A percentile compares a stretch with the other conserved stretches of the same genome.
Conservation (phyloP, 2,113 vertebrate species). For the Neoarius graeffei region DNA sequence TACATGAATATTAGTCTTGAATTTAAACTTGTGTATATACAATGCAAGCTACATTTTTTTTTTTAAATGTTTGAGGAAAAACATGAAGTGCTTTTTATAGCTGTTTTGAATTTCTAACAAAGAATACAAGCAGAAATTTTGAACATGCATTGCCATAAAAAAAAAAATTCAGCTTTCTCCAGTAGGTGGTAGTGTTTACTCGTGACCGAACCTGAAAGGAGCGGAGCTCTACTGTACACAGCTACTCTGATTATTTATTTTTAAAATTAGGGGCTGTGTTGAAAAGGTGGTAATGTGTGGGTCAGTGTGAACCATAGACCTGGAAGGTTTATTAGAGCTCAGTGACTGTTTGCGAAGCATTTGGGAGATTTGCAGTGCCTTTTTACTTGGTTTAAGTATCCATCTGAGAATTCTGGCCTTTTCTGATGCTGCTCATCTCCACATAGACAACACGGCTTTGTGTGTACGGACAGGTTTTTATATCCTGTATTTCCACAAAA, state of each 20-base stretch:
- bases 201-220: slow-evolving; percentile 47
- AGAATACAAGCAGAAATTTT: background rate
- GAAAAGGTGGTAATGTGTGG: background rate
- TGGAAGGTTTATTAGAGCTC: background rate
- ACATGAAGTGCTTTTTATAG: background rate
- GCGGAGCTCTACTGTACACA: slow-evolving; percentile 52
- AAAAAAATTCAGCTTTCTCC: background rate
- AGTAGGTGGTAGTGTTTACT: slow-evolving; percentile 59
- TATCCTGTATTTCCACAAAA: background rate
- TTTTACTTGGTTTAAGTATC: background rate
- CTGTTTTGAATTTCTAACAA: background rate
- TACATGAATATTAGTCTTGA: background rate
- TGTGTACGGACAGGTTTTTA: background rate
- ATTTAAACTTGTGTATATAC: background rate
- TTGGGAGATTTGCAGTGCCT: background rate
- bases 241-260: slow-evolving; percentile 49
- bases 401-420: background rate
- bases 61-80: background rate
- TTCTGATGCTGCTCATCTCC: background rate
- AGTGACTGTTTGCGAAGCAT: background rate
- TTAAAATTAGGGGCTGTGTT: background rate
- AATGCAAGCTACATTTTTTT: background rate
- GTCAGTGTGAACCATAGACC: background rate
- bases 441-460: background rate
- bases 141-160: background rate